phyloP scores from a whole-genome alignment of 2,113 vertebrate species.

The Pica pica region DNA sequence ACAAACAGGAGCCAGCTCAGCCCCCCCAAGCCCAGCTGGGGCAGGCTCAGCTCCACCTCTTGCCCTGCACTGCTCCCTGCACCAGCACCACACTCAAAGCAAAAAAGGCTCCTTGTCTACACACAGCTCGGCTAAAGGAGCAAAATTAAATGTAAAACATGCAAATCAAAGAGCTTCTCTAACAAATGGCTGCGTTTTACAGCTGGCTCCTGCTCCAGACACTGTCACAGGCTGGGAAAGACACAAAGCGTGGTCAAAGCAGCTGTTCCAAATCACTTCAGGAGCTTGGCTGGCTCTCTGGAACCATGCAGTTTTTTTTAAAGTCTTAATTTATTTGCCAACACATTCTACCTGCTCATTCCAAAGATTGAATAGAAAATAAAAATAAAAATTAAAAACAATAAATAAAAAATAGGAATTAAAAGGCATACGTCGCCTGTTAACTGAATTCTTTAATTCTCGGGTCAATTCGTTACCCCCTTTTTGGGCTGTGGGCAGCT shows the following conservation, averaged over 20 bases:
- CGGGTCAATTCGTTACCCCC: conserved; percentile 67
- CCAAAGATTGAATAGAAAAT: conserved; percentile 30
- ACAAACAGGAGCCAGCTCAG: conserved; percentile 59
- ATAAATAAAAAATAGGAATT: conserved; percentile 48
- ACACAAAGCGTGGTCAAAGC: conserved; percentile 49
- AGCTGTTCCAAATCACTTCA: not conserved
- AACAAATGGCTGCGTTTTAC: conserved; percentile 10
- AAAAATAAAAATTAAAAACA: not conserved
- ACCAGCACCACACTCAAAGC: conserved; percentile 47
- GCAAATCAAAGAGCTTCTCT: conserved; percentile 68
- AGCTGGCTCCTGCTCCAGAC: conserved; percentile 42
- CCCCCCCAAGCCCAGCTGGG: not conserved
- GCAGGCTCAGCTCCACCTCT: conserved; percentile 16
- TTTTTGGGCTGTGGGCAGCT: conserved; percentile 70
- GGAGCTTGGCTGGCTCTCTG: conserved; percentile 33
- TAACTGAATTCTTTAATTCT: conserved; percentile 72
- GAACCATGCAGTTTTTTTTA: conserved; percentile 60
- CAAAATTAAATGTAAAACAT: conserved; percentile 63
- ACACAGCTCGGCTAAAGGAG: conserved; percentile 6
- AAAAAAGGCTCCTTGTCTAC: conserved; percentile 49
- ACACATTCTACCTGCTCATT: conserved; percentile 65
- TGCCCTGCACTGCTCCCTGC: conserved; percentile 48
- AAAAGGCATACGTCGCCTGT: conserved; percentile 69
- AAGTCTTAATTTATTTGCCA: conserved; percentile 50
- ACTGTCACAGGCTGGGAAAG: conserved; percentile 46